Base-by-base conservation (phyloP, 2,797 vertebrate genomes). In the Acanthurus tractus region DNA sequence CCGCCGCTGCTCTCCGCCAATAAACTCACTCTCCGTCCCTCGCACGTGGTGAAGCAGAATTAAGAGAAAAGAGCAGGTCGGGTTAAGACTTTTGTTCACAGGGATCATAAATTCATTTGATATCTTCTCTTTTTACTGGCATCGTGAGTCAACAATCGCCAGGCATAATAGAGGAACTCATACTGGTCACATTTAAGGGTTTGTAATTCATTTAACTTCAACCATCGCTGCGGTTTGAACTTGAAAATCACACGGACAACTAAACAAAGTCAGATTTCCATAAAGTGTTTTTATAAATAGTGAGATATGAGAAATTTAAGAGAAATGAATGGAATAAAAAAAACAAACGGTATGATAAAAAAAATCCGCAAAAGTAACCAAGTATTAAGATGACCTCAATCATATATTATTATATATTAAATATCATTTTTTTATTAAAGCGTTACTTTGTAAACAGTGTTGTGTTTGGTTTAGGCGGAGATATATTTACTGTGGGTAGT, bases 151-250 rank as follows among this genome's bases (percentile, higher is more conserved):
- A 73, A 78, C 70, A 70, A 5, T 34, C 63, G 62, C 8, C 4
- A 25, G 53, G 3, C 3, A 25, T 18, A 34, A 20, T 23, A 10
- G 22, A 53, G 3, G 20, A 11, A 52, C 15, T 9, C 38, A 40
- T 6, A 4, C 18, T 25, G 45, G 22, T 23, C 54, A 53, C 20
- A 54, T n/a, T 8, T 8, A 40, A 40, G 1, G 8, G 8, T 3
- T n/a, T 10, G 45, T 5, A 46, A 25, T 79, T 63, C 44, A 15
- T 42, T 67, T 67, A 67, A 76, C 56, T 11, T 34, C 38, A 57
- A 6, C 38, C 23, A 17, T 0, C 12, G 9, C 25, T 29, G 25
- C 25, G 5, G 25, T 15, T 36, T 3, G 1, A 10, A 13, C 29
- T 29, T 25, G 14, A 14, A 23, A 36, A 15, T 2, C 0, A 17